Conservation (phyloP, 2,113 vertebrate species). For the Todiramphus chloris region DNA sequence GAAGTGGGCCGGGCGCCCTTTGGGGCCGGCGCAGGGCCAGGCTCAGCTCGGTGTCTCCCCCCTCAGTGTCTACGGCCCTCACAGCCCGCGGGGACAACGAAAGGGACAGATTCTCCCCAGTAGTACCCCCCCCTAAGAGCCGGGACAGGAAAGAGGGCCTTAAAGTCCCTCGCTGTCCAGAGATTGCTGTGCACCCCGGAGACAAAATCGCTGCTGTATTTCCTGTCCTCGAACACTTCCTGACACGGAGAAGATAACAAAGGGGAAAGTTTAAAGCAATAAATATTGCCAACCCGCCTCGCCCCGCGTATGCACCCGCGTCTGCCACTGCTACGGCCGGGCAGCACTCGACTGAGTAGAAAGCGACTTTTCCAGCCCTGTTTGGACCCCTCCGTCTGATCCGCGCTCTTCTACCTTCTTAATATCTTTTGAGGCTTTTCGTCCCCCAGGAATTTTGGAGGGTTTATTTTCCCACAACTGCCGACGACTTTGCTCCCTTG, state of each 20-base stretch:
- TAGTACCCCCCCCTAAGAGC: not conserved
- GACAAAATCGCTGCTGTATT: constrained; percentile 11
- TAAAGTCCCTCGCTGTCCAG: not conserved
- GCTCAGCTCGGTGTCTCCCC: not conserved
- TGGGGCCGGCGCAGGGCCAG: rapidly evolving
- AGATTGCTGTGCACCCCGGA: not conserved
- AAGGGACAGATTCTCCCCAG: not conserved
- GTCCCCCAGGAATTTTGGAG: rapidly evolving
- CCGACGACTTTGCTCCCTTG: not conserved
- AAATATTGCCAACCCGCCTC: not conserved
- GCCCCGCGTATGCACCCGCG: not conserved
- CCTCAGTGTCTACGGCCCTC: rapidly evolving
- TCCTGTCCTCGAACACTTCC: constrained; percentile 51
- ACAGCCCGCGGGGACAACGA: not conserved
- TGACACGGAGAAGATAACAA: constrained; percentile 52
- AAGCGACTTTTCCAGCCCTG: not conserved
- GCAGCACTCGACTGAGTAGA: not conserved
- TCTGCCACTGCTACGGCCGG: not conserved
- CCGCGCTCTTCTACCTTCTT: not conserved
- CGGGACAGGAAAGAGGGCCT: not conserved
- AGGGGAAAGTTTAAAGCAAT: constrained; percentile 67
- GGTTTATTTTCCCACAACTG: not conserved
- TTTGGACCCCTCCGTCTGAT: not conserved
- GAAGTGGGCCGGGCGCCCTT: not conserved
- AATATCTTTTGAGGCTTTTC: not conserved